phyloP scores from a whole-genome alignment of 2,113 vertebrate species.

The Pampusana beccarii region DNA sequence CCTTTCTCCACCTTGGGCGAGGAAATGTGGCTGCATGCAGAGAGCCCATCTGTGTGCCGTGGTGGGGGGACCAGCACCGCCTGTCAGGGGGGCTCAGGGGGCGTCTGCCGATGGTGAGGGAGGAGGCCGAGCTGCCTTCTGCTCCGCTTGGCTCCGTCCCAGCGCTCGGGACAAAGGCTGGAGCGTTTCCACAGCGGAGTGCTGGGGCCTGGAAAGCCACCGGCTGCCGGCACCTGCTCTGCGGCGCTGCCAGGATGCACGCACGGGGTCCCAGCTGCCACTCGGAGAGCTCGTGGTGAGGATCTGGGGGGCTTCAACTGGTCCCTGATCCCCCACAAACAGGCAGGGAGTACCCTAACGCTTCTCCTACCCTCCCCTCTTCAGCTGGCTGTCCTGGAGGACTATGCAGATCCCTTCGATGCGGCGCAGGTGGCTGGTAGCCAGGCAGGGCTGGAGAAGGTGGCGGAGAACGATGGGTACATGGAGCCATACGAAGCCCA shows the following conservation, averaged over 20 bases:
- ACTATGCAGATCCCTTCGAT: constrained; percentile 97
- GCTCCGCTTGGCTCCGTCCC: constrained; percentile 37
- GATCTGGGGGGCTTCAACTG: neutral
- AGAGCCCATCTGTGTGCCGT: neutral
- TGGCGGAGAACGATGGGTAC: constrained; percentile 93
- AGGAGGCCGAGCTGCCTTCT: neutral
- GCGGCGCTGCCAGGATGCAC: fast-evolving
- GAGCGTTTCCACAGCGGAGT: neutral
- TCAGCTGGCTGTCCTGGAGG: constrained; percentile 92
- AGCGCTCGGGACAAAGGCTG: constrained; percentile 48
- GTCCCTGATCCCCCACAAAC: neutral
- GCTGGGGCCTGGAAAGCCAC: neutral
- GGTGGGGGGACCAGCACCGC: neutral
- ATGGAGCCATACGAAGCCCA: constrained; percentile 99
- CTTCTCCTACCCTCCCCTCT: neutral
- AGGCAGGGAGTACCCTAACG: neutral
- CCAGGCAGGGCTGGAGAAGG: constrained; percentile 81
- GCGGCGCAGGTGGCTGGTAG: constrained; percentile 82
- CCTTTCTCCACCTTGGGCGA: neutral
- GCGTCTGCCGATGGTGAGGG: neutral
- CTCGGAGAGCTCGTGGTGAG: neutral
- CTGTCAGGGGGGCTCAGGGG: fast-evolving
- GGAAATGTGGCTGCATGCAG: neutral
- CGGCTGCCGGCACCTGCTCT: constrained; percentile 8
- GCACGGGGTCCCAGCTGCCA: fast-evolving